phyloP scores from a whole-genome alignment of 2,113 vertebrate genomes.

The Bufo bufo region DNA sequence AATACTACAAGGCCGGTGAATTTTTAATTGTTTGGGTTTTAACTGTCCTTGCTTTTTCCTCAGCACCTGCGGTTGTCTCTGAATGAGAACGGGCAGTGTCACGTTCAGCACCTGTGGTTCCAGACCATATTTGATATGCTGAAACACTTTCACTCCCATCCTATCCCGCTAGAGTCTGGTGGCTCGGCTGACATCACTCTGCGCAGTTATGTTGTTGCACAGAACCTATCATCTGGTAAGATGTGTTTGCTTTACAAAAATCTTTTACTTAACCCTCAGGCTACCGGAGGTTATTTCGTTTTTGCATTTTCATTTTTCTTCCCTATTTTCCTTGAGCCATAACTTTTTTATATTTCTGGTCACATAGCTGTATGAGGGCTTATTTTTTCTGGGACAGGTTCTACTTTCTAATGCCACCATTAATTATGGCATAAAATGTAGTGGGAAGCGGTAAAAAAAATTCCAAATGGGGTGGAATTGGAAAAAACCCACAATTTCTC shows the following conservation, averaged over 20 bases:
- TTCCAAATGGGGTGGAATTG: too few relatives aligned
- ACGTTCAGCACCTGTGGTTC: constrained; percentile 98
- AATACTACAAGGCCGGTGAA: neutral
- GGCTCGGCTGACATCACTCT: constrained; percentile 94
- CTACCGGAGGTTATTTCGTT: too few relatives aligned
- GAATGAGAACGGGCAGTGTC: constrained; percentile 93
- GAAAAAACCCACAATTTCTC: too few relatives aligned
- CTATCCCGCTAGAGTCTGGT: constrained; percentile 94
- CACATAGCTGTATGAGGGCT: too few relatives aligned
- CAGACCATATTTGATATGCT: constrained; percentile 96
- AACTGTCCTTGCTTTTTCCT: neutral
- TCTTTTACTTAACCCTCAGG: neutral
- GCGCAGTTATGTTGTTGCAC: constrained; percentile 89
- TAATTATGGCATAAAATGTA: too few relatives aligned
- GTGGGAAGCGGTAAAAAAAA: too few relatives aligned
- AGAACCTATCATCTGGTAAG: constrained; percentile 77
- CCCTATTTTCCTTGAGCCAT: too few relatives aligned
- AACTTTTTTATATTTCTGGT: too few relatives aligned
- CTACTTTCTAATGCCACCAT: too few relatives aligned
- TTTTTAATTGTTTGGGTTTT: neutral
- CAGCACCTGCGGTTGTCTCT: constrained; percentile 96
- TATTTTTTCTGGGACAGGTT: too few relatives aligned
- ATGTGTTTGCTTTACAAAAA: neutral
- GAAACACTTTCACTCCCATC: constrained; percentile 94
- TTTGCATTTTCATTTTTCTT: too few relatives aligned